Base-by-base conservation (phyloP, 2,797 vertebrate genomes). In the Choloepus didactylus region DNA sequence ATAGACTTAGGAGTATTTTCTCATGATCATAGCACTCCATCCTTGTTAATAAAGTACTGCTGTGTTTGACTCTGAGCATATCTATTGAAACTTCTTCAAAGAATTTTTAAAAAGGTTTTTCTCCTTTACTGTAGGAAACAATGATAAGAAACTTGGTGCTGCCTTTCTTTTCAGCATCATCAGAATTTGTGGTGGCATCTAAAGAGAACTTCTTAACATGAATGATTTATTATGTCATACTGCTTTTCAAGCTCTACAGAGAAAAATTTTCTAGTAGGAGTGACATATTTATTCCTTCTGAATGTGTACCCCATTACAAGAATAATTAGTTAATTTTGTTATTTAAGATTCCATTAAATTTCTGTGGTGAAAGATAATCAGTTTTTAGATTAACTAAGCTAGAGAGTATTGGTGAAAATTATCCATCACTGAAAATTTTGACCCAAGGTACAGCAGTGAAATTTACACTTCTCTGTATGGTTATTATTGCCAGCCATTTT, bases 1-100 rank as follows among this genome's bases (percentile, higher is more conserved):
- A 91, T 77, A 23, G 73, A 95, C 56, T 70, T 84, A 27, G 0
- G 38, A 76, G 64, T 87, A 44, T 87, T 95, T 92, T 67, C 91
- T 92, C 95, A 62, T 97, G 95, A 81, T 93, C 81, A 23, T 75
- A 79, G 77, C 93, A 88, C 44, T 96, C 91, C 31, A 21, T 93
- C 64, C 75, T 92, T 97, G 75, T 97, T 96, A 97, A 96, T 97
- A 97, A 97, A 96, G 75, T 96, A 84, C 95, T 95, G 89, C 93
- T 96, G 90, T 95, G 87, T 95, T 95, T 85, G 66, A 87, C 84
- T 94, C 87, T 72, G 87, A 85, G 44, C 38, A 14, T 83, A 93
- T 11, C 82, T 96, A 51, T 44, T 77, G 49, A 89, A 94, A 97
- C 90, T 81, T 92, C 75, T 87, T 94, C n/a, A 70, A 35, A 82